phyloP scores from a whole-genome alignment of 2,113 vertebrate species.

The Lepus americanus region DNA sequence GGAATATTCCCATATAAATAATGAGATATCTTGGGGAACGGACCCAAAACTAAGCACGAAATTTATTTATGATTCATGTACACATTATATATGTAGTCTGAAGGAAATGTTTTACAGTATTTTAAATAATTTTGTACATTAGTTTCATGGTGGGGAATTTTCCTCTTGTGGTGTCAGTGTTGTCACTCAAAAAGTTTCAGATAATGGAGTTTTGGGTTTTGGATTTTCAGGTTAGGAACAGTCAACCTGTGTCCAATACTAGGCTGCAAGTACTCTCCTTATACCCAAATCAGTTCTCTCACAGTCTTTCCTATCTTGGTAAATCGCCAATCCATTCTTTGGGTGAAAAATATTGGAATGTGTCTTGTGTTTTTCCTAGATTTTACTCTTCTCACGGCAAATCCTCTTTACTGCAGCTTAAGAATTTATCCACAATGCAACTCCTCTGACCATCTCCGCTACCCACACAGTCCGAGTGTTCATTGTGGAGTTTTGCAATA shows the following conservation, averaged over 20 bases:
- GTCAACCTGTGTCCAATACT: background rate
- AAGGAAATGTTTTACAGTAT: background rate
- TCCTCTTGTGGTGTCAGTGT: background rate
- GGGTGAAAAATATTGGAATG: background rate
- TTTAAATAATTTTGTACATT: background rate
- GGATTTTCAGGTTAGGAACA: background rate
- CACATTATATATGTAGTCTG: background rate
- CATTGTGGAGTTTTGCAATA: background rate
- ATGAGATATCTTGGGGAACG: background rate
- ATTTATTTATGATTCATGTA: background rate
- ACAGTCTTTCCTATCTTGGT: background rate
- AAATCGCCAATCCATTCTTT: background rate
- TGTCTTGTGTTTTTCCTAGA: background rate
- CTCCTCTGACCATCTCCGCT: background rate
- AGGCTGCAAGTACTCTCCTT: background rate
- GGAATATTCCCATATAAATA: background rate
- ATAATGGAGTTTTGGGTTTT: background rate
- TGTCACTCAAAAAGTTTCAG: background rate
- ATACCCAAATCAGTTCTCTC: background rate
- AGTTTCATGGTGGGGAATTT: background rate
- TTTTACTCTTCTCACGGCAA: background rate
- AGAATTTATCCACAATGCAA: constrained; percentile 10
- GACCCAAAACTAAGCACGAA: background rate
- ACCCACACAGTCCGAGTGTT: background rate
- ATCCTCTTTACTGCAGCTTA: background rate